Evolutionary conservation across 1,140 invertebrate species (phyloP), one percentile per base, ranked within the genome.

Genomic region (Thaumatotibia leucotreta): DNA sequence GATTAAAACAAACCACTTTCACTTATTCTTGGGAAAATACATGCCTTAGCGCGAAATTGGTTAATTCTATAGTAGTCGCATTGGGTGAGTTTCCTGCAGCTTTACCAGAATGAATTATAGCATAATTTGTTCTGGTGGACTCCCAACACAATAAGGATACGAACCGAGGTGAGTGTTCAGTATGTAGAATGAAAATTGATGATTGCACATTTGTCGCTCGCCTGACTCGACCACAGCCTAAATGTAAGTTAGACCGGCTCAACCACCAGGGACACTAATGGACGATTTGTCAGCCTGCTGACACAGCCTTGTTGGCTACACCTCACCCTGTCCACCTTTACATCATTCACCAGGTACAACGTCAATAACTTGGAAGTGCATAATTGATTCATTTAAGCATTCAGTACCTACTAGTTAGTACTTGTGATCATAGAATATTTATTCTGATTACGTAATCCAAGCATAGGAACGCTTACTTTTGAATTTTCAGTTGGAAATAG

Each of bases 41-140:
- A 20, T 45, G 17, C 17, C 6, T 9, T 45, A 17, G 45, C 33
- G 66, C 27, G 66, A 52, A 63, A 64, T 72, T 65, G 65, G 50
- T 64, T 65, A 64, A 67, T 58, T 58, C 52, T 58, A 31, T 31
- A 58, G 52, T 58, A 58, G 52, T 58, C 24, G 29, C 10, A 65
- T 66, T 29, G 69, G 35, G 32, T 58, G 52, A 70, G 69, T 69
- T 75, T 76, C 62, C 50, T 69, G 66, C 52, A 61, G 64, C 62
- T 63, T 68, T 64, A 58, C 62, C 68, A 54, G 66, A 68, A 67
- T 72, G 72, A 76, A 61, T 76, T 68, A 76, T 76, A 76, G 69
- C 69, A 74, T 72, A 76, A 76, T 76, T 76, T 74, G 74, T 76
- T 76, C 33, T 66, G 45, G 32, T 65, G 63, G 63, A 58, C 63